Percentiles rank a stretch among this genome's conserved stretches.
phyloP scores from a whole-genome alignment of 2,888 invertebrate genomes.

The Pterostichus madidus region DNA sequence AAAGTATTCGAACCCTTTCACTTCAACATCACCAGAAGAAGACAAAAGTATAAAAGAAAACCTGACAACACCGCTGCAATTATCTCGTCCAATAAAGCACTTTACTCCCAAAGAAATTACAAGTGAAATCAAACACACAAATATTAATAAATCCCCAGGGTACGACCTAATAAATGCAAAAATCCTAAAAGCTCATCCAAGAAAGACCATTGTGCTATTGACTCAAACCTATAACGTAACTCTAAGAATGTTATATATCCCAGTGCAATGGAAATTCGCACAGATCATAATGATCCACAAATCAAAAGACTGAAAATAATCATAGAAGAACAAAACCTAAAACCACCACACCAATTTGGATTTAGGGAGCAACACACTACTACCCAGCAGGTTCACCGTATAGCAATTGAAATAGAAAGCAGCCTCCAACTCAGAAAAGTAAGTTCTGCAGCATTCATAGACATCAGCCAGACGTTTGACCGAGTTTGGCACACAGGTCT shows the following conservation, averaged over 20 bases:
- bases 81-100: too few species aligned
- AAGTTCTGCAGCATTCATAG: conserved; percentile 63
- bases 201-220: conserved; percentile 68
- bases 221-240: conserved; percentile 70
- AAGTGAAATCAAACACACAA: conserved; percentile 51
- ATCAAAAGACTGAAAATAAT: conserved; percentile 59
- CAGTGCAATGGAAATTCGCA: conserved; percentile 70
- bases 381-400: conserved; percentile 68
- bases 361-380: conserved; percentile 66
- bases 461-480: conserved; percentile 63
- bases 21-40: conserved; percentile 66
- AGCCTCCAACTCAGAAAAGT: conserved; percentile 57
- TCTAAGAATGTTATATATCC: conserved; percentile 69
- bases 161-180: conserved; percentile 70
- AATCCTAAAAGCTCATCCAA: conserved; percentile 69
- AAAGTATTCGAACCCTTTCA: conserved; percentile 68
- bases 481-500: conserved; percentile 66
- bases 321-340: conserved; percentile 59
- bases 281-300: conserved; percentile 67
- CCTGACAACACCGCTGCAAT: conserved; percentile 61
- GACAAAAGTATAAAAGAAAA: conserved; percentile 60
- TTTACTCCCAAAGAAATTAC: conserved; percentile 49
- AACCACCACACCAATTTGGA: conserved; percentile 68
- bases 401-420: conserved; percentile 59
- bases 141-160: conserved; percentile 69